Evolutionary conservation across 2,113 vertebrate species (phyloP).

Genomic region (Gasterosteus aculeatus): DNA sequence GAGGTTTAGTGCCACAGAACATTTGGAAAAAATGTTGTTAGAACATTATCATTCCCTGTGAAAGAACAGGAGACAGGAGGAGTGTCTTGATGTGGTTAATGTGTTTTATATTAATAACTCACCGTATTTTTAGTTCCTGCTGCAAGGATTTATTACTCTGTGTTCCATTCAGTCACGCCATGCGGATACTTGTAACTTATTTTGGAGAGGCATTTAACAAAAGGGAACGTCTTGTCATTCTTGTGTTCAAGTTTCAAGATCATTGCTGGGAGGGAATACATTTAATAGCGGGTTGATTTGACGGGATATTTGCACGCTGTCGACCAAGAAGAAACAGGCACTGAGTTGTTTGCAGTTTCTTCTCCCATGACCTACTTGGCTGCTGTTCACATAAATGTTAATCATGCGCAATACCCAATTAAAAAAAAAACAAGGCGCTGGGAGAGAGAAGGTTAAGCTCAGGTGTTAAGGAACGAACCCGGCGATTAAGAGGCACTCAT

Average conservation of each 20-base stretch:
- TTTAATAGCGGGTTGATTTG: not conserved
- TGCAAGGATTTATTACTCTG: not conserved
- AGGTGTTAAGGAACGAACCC: not conserved
- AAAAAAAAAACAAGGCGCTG: too few species aligned
- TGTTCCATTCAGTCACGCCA: not conserved
- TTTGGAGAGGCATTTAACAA: not conserved
- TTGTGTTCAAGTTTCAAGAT: not conserved
- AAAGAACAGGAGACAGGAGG: not conserved
- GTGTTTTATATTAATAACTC: not conserved
- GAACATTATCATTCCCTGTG: not conserved
- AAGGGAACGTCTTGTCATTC: not conserved
- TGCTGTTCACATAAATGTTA: not conserved
- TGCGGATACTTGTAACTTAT: not conserved
- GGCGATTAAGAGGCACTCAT: not conserved
- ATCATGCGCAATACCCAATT: not conserved
- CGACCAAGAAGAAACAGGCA: not conserved
- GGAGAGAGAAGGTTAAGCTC: not conserved
- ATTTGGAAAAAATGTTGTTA: not conserved
- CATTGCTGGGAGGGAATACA: not conserved
- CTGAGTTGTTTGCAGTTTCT: not conserved
- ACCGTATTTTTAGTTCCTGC: not conserved
- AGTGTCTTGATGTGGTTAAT: not conserved
- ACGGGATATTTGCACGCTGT: not conserved
- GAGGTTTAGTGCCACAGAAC: slow-evolving; percentile 12
- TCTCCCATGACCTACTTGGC: not conserved